phyloP scores from a whole-genome alignment of 1,140 invertebrate genomes.

The Daktulosphaira vitifoliae region DNA sequence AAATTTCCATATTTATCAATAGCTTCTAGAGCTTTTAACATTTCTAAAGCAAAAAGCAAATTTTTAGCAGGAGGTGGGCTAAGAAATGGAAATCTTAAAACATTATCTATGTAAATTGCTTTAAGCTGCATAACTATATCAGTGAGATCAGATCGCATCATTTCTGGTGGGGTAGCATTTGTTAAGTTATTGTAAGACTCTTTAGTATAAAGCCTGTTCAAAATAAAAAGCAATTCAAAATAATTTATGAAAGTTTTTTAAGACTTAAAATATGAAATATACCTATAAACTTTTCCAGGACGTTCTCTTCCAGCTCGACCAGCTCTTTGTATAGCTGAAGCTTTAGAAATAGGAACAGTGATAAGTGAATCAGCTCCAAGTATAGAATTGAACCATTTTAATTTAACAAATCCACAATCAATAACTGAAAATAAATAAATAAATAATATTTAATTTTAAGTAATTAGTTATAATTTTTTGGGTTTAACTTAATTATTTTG shows the following conservation, averaged over 20 bases:
- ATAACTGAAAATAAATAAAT: conserved; percentile 59
- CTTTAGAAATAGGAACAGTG: conserved; percentile 74
- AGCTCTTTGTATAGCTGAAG: conserved; percentile 83
- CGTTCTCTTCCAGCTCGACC: conserved; percentile 81
- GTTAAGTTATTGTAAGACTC: conserved; percentile 62
- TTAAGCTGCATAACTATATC: conserved; percentile 84
- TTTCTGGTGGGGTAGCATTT: conserved; percentile 74
- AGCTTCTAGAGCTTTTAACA: conserved; percentile 77
- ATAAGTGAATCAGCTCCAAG: conserved; percentile 78
- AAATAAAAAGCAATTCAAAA: conserved; percentile 35
- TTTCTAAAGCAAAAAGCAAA: conserved; percentile 75
- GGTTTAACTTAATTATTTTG: no score
- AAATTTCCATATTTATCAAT: conserved; percentile 72
- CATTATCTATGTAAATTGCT: conserved; percentile 88
- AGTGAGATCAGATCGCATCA: conserved; percentile 81
- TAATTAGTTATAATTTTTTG: neutral
- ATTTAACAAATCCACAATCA: conserved; percentile 95
- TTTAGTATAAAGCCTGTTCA: conserved; percentile 64
- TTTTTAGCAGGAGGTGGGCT: conserved; percentile 82
- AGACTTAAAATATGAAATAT: neutral
- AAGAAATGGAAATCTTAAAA: conserved; percentile 73
- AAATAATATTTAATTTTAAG: neutral
- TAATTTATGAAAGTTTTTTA: no score
- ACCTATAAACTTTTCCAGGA: conserved; percentile 74
- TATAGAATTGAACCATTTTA: conserved; percentile 78